These are phyloP conservation scores for Hemaris fuciformis DNA, from an alignment of 2,888 invertebrate species.

Conservation along the genomic window DNA sequence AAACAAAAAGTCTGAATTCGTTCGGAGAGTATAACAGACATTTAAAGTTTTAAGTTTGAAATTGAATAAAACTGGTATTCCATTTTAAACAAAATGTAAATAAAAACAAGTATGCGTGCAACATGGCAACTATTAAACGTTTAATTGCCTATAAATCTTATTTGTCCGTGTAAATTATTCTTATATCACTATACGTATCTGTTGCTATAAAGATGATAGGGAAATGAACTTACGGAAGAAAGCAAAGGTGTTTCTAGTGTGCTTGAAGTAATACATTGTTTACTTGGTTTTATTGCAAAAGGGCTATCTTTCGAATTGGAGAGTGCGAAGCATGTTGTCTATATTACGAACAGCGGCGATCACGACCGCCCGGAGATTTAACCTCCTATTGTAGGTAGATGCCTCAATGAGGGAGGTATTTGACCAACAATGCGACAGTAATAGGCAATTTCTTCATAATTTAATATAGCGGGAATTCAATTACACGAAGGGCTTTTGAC, in stretches of 20 bases:
- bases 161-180: neutral
- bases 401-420: slow-evolving; percentile 23
- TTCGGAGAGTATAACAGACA: no score
- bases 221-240: neutral
- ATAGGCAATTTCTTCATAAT: slow-evolving; percentile 34
- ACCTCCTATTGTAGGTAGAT: slow-evolving; percentile 22
- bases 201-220: neutral
- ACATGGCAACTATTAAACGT: neutral
- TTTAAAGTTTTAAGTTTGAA: no score
- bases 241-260: neutral
- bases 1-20: no score
- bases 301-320: neutral
- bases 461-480: slow-evolving; percentile 10
- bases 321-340: slow-evolving; percentile 12
- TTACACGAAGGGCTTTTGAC: neutral
- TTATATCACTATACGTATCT: neutral
- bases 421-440: slow-evolving; percentile 34
- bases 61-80: neutral
- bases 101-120: neutral
- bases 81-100: neutral
- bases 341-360: slow-evolving; percentile 17
- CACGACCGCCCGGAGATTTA: slow-evolving; percentile 20
- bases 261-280: neutral
- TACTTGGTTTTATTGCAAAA: slow-evolving; percentile 1
- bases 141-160: neutral